A percentile compares a stretch with the other conserved stretches of the same genome.
Conservation (phyloP, 2,113 vertebrate genomes). For the Pungitius pungitius region DNA sequence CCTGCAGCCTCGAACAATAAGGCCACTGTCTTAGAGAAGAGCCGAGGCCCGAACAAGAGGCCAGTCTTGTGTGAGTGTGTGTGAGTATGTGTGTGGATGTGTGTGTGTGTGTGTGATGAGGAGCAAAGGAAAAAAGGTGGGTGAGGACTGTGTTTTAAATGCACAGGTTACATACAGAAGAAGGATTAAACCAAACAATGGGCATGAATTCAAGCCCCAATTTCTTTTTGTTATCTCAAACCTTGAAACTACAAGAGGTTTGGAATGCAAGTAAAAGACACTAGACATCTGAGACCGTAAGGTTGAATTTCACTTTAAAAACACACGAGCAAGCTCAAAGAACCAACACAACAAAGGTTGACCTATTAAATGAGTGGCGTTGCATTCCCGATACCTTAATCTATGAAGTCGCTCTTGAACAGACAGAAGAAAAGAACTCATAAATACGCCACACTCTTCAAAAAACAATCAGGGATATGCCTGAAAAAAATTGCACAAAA, state of each 20-base stretch:
- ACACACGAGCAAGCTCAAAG: conserved; percentile 26
- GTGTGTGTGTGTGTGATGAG: neutral
- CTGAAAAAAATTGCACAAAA: neutral
- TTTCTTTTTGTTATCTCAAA: neutral
- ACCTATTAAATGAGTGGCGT: conserved; percentile 8
- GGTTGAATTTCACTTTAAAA: conserved; percentile 32
- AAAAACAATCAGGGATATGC: neutral
- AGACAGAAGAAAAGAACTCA: neutral
- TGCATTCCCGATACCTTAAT: neutral
- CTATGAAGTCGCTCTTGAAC: conserved; percentile 12
- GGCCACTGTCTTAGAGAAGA: conserved; percentile 55
- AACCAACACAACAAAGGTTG: conserved; percentile 32
- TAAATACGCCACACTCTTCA: neutral
- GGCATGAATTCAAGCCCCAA: neutral
- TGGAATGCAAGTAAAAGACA: conserved; percentile 11
- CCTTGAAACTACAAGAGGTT: neutral
- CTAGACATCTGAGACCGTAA: neutral
- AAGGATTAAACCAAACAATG: neutral
- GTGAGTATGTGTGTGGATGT: neutral
- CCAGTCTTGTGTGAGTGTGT: neutral
- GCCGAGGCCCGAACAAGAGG: neutral
- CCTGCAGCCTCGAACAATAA: conserved; percentile 68
- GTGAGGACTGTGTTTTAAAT: conserved; percentile 21
- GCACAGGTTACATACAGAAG: conserved; percentile 30
- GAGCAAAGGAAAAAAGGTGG: conserved; percentile 43